Conservation (phyloP, 2,113 vertebrate genomes). For the Ivindomyrus marchei region DNA sequence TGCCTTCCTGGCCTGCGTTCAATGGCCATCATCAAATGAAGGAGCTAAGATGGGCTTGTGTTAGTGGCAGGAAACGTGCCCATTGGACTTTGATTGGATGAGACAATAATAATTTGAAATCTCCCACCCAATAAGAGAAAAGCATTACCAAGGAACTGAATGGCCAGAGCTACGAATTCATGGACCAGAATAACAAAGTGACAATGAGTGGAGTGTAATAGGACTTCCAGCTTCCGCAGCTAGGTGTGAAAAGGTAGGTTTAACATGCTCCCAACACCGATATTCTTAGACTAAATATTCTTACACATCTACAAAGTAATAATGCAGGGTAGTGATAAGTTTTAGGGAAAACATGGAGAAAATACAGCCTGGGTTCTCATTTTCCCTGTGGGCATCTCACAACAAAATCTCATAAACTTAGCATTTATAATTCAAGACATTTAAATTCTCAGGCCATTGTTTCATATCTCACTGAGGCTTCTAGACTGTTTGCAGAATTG, state of each 20-base stretch:
- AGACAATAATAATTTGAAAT: neutral
- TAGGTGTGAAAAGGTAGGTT: neutral
- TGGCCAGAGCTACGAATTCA: neutral
- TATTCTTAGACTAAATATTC: neutral
- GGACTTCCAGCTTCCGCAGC: neutral
- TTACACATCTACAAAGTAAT: neutral
- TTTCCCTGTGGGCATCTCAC: neutral
- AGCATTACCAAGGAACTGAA: neutral
- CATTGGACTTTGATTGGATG: neutral
- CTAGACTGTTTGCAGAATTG: neutral
- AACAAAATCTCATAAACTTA: conserved; percentile 12
- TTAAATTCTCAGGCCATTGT: conserved; percentile 4
- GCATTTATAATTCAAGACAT: conserved; percentile 19
- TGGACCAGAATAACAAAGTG: neutral
- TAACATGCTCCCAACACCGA: neutral
- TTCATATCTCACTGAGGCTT: neutral
- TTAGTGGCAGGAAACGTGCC: neutral
- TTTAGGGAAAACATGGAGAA: neutral
- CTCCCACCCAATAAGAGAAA: neutral
- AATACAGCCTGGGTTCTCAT: neutral
- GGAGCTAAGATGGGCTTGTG: neutral
- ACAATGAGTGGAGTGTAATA: neutral
- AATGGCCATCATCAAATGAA: neutral
- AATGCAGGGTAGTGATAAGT: neutral
- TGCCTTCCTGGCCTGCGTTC: neutral